Evolutionary conservation across 2,113 vertebrate genomes (phyloP).

Genomic region (Pteronura brasiliensis): DNA sequence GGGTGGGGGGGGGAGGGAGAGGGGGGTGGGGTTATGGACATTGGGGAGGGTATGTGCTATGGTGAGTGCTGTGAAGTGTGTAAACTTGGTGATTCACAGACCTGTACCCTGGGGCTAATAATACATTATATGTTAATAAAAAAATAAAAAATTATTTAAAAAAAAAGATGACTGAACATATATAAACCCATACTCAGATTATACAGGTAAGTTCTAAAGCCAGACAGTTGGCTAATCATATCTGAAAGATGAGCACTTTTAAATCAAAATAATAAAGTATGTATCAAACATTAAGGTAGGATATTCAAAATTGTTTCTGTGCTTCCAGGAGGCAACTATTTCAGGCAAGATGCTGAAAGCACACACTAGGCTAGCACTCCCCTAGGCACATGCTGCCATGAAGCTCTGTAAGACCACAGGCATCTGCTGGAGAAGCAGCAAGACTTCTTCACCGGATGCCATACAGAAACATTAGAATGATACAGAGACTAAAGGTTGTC

Average conservation of each 20-base stretch:
- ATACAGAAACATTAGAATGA: neutral
- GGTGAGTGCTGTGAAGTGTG: too few species aligned
- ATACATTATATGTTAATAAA: too few species aligned
- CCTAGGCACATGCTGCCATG: neutral
- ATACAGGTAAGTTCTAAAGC: neutral
- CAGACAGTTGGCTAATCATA: neutral
- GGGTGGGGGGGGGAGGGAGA: too few species aligned
- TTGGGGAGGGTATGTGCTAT: too few species aligned
- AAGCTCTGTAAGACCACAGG: neutral
- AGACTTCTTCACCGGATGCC: neutral
- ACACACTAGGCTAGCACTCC: neutral
- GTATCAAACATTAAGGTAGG: neutral
- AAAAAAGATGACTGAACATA: neutral
- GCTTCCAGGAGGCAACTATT: neutral
- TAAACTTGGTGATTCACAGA: too few species aligned
- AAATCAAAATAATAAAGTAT: slow-evolving; percentile 10
- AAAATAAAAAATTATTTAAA: too few species aligned
- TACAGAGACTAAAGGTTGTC: neutral
- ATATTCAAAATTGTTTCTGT: neutral
- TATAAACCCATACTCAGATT: neutral
- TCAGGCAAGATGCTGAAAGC: neutral
- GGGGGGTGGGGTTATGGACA: too few species aligned
- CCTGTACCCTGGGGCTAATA: too few species aligned
- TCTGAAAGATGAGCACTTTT: neutral
- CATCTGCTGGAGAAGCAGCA: neutral